Percentiles rank a stretch among this genome's conserved stretches.
Conservation (phyloP, 2,797 vertebrate genomes). For the Ficedula albicollis region DNA sequence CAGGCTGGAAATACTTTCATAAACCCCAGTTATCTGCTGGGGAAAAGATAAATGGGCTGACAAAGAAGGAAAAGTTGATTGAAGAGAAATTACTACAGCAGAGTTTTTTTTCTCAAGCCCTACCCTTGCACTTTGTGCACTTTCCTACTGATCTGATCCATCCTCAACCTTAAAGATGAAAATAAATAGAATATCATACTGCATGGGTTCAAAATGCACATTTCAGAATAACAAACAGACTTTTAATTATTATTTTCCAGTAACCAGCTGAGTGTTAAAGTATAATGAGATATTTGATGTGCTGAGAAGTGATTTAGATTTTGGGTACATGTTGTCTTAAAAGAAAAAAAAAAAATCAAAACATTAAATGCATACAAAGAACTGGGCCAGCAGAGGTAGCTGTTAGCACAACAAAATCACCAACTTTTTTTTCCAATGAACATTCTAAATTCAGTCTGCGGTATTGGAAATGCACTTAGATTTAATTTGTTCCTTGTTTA, state of each 20-base stretch:
- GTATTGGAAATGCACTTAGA: background rate
- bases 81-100: background rate
- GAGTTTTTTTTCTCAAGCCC: background rate
- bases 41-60: background rate
- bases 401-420: background rate
- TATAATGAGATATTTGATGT: background rate
- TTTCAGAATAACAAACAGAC: background rate
- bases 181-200: background rate
- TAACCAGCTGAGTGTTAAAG: background rate
- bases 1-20: background rate
- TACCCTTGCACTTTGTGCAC: background rate
- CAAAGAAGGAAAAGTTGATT: background rate
- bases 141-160: background rate
- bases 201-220: background rate
- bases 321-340: background rate
- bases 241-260: background rate
- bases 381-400: slow-evolving; percentile 34
- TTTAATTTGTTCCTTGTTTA: background rate
- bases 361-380: background rate
- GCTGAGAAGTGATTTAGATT: background rate
- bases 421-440: background rate
- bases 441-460: background rate
- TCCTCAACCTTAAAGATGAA: background rate
- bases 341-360: background rate
- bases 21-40: background rate